Evolutionary conservation across 2,888 invertebrate genomes (phyloP).

Genomic region (Malthinus seriepunctatus): DNA sequence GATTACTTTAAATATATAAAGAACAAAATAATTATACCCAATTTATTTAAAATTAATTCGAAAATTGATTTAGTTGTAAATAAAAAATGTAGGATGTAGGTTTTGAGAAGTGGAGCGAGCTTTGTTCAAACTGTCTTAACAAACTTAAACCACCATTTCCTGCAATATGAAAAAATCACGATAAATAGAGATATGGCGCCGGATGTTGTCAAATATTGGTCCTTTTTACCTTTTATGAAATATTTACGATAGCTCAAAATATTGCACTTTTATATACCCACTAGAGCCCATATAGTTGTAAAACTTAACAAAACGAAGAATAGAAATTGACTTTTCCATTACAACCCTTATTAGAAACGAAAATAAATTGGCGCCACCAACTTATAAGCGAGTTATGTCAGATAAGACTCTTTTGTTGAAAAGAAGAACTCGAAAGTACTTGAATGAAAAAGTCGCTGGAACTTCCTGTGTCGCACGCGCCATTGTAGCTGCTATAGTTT

Average conservation of each 20-base stretch:
- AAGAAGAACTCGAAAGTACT: conserved; percentile 11
- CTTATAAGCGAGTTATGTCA: background rate
- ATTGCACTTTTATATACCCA: background rate
- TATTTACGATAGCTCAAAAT: background rate
- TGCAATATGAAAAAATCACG: background rate
- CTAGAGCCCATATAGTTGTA: background rate
- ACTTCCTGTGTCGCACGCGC: conserved; percentile 29
- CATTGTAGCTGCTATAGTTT: conserved; percentile 23
- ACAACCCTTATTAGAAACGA: background rate
- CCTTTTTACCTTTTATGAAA: conserved; percentile 2
- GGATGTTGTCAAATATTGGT: background rate
- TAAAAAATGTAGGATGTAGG: too few species aligned
- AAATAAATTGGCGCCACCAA: background rate
- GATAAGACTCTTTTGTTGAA: too few species aligned
- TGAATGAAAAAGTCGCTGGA: conserved; percentile 17
- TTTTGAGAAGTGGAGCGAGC: too few species aligned
- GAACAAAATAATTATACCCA: too few species aligned
- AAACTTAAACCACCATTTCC: background rate
- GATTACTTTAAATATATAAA: background rate
- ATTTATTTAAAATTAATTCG: too few species aligned
- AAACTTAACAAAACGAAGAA: too few species aligned
- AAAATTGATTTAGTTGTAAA: too few species aligned
- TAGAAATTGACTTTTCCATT: too few species aligned
- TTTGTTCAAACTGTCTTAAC: too few species aligned
- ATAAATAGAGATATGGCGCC: background rate